A percentile compares a stretch with the other conserved stretches of the same genome.
These are phyloP conservation scores for Hesperia comma DNA, from an alignment of 2,888 invertebrate species.

Conservation along the genomic window DNA sequence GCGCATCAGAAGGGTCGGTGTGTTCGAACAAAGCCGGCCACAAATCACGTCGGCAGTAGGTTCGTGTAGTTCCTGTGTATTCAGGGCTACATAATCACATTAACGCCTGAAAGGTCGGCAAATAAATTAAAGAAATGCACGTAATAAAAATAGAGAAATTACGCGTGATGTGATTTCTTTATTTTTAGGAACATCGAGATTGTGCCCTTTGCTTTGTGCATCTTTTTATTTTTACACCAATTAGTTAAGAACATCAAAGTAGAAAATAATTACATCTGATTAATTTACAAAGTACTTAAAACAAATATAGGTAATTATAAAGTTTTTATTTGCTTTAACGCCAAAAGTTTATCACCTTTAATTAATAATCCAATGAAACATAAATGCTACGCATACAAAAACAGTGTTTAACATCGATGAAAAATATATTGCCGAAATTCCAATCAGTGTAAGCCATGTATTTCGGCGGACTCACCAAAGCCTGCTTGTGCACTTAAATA, in stretches of 20 bases:
- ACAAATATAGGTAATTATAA: no score
- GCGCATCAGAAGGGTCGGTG: conserved; percentile 28
- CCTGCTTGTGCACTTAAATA: conserved; percentile 22
- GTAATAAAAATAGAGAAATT: not conserved
- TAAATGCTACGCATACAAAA: no score
- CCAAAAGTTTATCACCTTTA: no score
- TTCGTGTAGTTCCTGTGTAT: conserved; percentile 8
- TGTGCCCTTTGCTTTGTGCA: no score
- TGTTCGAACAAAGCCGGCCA: conserved; percentile 23
- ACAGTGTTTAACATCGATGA: not conserved
- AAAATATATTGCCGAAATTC: not conserved
- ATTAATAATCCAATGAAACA: no score
- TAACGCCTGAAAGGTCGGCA: conserved; percentile 17
- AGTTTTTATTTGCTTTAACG: no score
- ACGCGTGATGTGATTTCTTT: no score
- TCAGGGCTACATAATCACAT: conserved; percentile 12
- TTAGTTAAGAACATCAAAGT: no score
- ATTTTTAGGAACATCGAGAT: no score
- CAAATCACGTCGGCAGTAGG: conserved; percentile 24
- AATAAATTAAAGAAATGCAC: conserved; percentile 13
- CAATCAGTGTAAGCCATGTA: conserved; percentile 7
- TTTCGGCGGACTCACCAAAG: conserved; percentile 28
- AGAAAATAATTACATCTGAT: no score
- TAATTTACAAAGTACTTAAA: no score
- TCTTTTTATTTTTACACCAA: no score